phyloP scores from a whole-genome alignment of 2,888 invertebrate genomes.

The Rhorus exstirpatorius region DNA sequence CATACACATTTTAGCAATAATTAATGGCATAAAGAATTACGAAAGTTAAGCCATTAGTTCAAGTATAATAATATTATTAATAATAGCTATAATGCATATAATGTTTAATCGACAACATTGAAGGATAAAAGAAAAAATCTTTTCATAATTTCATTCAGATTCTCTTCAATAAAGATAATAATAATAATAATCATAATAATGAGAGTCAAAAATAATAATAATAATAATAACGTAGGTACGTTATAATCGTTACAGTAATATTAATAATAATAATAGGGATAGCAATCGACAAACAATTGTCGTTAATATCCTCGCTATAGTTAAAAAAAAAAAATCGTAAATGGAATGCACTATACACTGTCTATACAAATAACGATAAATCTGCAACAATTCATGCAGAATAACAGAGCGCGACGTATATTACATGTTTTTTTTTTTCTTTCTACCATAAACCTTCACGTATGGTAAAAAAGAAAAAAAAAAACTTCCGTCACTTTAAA shows the following conservation, averaged over 20 bases:
- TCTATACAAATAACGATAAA: conserved; percentile 75
- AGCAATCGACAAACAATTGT: conserved; percentile 55
- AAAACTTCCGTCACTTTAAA: conserved; percentile 70
- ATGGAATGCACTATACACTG: conserved; percentile 77
- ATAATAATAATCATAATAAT: conserved; percentile 56
- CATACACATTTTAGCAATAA: conserved; percentile 36
- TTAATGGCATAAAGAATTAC: conserved; percentile 61
- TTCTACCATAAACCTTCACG: not conserved
- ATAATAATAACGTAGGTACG: conserved; percentile 17
- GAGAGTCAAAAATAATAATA: conserved; percentile 60
- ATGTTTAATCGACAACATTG: conserved; percentile 48
- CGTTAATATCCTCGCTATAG: conserved; percentile 58
- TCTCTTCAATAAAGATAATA: conserved; percentile 18
- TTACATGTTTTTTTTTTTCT: conserved; percentile 22
- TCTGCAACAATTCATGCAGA: conserved; percentile 63
- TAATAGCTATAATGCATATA: conserved; percentile 51
- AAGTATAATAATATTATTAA: conserved; percentile 43
- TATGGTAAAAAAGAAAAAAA: conserved; percentile 36
- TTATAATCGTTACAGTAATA: conserved; percentile 29
- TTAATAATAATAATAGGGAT: conserved; percentile 71
- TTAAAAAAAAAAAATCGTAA: conserved; percentile 73
- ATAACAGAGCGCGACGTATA: conserved; percentile 66
- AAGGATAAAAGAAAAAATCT: conserved; percentile 20
- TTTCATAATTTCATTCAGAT: conserved; percentile 8
- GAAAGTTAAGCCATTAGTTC: conserved; percentile 37